phyloP scores from a whole-genome alignment of 2,888 invertebrate genomes.

The Calameuta idolon region DNA sequence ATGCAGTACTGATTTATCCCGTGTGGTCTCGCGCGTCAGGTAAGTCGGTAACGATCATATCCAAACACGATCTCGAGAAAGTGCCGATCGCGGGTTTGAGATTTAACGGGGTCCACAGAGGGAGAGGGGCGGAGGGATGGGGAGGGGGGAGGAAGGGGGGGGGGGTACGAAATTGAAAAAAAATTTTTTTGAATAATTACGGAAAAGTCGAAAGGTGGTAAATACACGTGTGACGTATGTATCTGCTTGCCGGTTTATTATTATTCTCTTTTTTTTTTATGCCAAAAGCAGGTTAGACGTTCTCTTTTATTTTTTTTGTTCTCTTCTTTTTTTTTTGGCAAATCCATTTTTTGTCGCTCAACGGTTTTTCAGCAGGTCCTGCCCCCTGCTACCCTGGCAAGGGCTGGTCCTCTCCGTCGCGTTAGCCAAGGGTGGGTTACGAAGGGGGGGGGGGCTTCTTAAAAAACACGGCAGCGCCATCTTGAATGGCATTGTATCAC shows the following conservation, averaged over 20 bases:
- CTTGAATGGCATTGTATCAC: not conserved
- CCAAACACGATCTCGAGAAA: not conserved
- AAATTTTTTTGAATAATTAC: not conserved
- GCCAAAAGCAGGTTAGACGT: not conserved
- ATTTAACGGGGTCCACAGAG: no score
- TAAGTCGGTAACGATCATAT: not conserved
- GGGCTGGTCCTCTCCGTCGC: not conserved
- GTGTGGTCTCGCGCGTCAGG: not conserved
- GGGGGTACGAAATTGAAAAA: not conserved
- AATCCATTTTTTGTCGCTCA: not conserved
- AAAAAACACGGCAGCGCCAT: conserved; percentile 1
- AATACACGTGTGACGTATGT: not conserved
- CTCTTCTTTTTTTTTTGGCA: not conserved
- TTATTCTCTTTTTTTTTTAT: not conserved
- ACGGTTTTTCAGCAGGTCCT: not conserved
- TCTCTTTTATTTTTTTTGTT: not conserved
- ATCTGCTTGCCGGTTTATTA: not conserved
- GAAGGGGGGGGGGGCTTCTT: not conserved
- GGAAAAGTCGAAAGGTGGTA: not conserved
- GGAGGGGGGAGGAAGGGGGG: not conserved
- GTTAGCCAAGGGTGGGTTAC: not conserved
- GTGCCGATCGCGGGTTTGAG: not conserved
- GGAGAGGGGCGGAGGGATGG: no score
- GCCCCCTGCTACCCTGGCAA: no score
- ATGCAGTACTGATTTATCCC: not conserved